These are phyloP conservation scores for Listrodromus nycthemerus DNA, from an alignment of 2,888 invertebrate species.

Conservation along the genomic window DNA sequence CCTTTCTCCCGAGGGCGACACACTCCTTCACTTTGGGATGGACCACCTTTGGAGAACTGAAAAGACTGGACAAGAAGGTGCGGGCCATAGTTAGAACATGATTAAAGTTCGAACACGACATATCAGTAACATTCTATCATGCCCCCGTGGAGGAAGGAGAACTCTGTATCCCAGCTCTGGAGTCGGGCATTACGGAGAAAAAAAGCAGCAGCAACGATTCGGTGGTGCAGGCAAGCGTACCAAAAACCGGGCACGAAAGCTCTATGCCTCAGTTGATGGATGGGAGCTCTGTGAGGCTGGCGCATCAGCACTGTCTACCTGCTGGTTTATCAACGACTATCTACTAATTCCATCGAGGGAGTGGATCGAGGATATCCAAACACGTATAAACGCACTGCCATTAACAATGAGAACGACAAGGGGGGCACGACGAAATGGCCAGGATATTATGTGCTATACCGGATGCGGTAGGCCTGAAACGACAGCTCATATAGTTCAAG, in stretches of 20 bases:
- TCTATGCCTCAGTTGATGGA: constrained; percentile 48
- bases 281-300: constrained; percentile 39
- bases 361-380: constrained; percentile 76
- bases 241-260: constrained; percentile 17
- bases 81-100: too few species aligned
- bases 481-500: constrained; percentile 76
- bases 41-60: too few species aligned
- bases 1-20: too few species aligned
- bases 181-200: too few species aligned
- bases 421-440: constrained; percentile 53
- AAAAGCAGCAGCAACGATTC: too few species aligned
- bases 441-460: constrained; percentile 64
- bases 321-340: constrained; percentile 63
- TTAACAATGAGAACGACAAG: constrained; percentile 72
- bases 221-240: too few species aligned
- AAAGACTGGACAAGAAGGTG: too few species aligned
- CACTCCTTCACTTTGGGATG: too few species aligned
- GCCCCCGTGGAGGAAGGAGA: too few species aligned
- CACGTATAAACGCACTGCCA: constrained; percentile 77
- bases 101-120: too few species aligned
- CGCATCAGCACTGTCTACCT: neutral
- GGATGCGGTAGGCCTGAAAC: constrained; percentile 76
- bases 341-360: constrained; percentile 75
- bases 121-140: too few species aligned
- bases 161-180: too few species aligned